These are phyloP conservation scores for Pseudolycoriella hygida DNA, from an alignment of 2,888 invertebrate genomes.

Conservation along the genomic window DNA sequence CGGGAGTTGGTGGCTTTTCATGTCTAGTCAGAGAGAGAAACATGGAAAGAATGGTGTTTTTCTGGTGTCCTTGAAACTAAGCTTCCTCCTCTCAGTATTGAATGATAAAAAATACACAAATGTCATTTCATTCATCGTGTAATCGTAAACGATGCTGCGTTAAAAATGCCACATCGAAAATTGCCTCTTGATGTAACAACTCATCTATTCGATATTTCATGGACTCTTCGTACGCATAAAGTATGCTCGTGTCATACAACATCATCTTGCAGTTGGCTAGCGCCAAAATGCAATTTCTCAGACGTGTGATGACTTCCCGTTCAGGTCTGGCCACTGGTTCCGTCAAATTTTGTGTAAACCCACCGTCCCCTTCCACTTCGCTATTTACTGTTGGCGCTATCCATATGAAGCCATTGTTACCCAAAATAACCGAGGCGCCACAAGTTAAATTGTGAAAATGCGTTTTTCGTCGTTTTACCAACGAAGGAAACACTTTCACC, in stretches of 20 bases:
- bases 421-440: conserved; percentile 83
- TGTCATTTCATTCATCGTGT: conserved; percentile 18
- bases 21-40: too few relatives aligned
- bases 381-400: conserved; percentile 53
- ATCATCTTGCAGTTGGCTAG: conserved; percentile 75
- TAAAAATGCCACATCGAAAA: conserved; percentile 63
- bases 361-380: conserved; percentile 44
- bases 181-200: conserved; percentile 65
- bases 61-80: too few relatives aligned
- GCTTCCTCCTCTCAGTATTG: too few relatives aligned
- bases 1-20: too few relatives aligned
- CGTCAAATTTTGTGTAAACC: conserved; percentile 59
- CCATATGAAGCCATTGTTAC: conserved; percentile 95
- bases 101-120: too few relatives aligned
- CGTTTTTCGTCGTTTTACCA: conserved; percentile 83
- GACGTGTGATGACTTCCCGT: conserved; percentile 70
- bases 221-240: conserved; percentile 82
- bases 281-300: conserved; percentile 78
- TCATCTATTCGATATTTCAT: conserved; percentile 62
- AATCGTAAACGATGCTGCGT: conserved; percentile 54
- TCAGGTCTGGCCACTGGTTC: conserved; percentile 50
- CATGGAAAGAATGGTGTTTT: too few relatives aligned
- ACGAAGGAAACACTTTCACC: conserved; percentile 76
- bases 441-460: conserved; percentile 89
- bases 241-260: conserved; percentile 81